Evolutionary conservation across 2,888 invertebrate species (phyloP).

Genomic region (Osmoderma eremita): DNA sequence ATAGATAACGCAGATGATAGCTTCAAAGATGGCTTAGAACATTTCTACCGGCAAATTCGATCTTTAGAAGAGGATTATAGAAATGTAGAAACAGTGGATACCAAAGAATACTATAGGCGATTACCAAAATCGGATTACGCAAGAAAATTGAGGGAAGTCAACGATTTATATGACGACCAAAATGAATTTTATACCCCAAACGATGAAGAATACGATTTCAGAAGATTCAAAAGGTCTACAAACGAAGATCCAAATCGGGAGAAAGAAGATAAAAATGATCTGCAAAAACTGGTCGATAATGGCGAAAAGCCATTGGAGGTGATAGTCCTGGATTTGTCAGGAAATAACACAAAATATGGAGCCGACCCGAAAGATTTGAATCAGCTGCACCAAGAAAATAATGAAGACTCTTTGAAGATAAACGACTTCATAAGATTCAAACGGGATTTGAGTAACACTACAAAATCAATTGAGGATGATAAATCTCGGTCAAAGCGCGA

Average conservation of each 20-base stretch:
- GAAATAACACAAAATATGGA: slow-evolving; percentile 10
- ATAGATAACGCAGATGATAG: slow-evolving; percentile 11
- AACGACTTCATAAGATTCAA: slow-evolving; percentile 60
- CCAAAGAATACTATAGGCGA: slow-evolving; percentile 27
- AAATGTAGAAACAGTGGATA: slow-evolving; percentile 36
- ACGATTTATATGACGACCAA: slow-evolving; percentile 9
- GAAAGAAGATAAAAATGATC: not conserved
- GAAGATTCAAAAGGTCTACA: not conserved
- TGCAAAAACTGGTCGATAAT: slow-evolving; percentile 23
- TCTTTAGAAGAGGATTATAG: slow-evolving; percentile 39
- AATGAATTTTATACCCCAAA: not conserved
- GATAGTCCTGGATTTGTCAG: slow-evolving; percentile 47
- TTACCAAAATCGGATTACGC: slow-evolving; percentile 25
- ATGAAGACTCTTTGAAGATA: slow-evolving; percentile 47
- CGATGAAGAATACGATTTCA: not conserved
- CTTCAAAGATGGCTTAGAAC: slow-evolving; percentile 20
- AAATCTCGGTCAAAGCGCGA: slow-evolving; percentile 37
- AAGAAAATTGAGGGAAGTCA: slow-evolving; percentile 11
- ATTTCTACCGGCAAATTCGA: slow-evolving; percentile 35
- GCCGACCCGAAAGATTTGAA: slow-evolving; percentile 14
- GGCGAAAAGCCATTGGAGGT: slow-evolving; percentile 51
- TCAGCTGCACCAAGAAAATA: not conserved
- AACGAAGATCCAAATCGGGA: not conserved
- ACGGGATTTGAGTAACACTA: slow-evolving; percentile 47
- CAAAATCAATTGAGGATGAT: slow-evolving; percentile 34